These are phyloP conservation scores for Todiramphus chloris DNA, from an alignment of 2,113 vertebrate species.

Conservation along the genomic window DNA sequence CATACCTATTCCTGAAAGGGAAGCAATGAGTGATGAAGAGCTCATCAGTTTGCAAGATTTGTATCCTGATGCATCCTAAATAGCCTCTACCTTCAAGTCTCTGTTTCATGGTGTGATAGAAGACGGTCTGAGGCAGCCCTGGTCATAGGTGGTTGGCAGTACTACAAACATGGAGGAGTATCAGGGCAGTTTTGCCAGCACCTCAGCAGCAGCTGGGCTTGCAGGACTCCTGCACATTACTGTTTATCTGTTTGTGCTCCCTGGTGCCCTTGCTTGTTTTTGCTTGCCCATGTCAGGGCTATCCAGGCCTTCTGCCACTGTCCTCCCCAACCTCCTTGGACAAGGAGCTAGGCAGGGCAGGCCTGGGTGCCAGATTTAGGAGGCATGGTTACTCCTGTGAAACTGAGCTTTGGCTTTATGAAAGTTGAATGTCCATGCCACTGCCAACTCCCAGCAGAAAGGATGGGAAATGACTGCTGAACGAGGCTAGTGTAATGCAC, in stretches of 20 bases:
- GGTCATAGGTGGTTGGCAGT: neutral
- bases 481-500: neutral
- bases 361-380: neutral
- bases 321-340: neutral
- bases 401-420: neutral
- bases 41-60: neutral
- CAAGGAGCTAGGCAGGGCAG: neutral
- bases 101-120: neutral
- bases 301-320: neutral
- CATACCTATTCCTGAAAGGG: neutral
- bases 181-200: neutral
- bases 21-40: neutral
- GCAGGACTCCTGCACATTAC: accelerated
- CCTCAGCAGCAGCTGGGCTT: neutral
- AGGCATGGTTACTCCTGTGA: neutral
- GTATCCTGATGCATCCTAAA: neutral
- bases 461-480: neutral
- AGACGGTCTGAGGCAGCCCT: neutral
- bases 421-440: accelerated
- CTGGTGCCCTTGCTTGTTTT: neutral
- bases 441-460: neutral
- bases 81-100: neutral
- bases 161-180: neutral
- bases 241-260: accelerated
- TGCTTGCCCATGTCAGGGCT: neutral